Conservation (phyloP, 2,797 vertebrate genomes). For the Coccyzus lansbergi region DNA sequence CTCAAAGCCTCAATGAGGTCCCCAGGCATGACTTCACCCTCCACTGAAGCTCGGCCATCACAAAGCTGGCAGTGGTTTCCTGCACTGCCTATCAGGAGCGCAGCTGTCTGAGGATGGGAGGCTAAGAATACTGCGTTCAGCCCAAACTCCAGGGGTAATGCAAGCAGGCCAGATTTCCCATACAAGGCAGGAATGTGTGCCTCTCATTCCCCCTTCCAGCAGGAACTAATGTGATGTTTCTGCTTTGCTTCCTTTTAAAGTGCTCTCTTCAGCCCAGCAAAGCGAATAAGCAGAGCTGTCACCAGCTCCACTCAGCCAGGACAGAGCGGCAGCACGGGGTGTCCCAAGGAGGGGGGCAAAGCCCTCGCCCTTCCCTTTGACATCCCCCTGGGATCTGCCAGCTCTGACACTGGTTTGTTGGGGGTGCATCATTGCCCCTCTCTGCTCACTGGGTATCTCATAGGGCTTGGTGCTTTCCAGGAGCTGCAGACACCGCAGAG, state of each 20-base stretch:
- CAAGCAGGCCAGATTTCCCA: constrained; percentile 46
- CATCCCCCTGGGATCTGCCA: rapidly evolving
- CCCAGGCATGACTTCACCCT: not conserved
- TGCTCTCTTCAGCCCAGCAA: not conserved
- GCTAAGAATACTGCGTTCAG: not conserved
- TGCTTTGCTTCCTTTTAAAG: constrained; percentile 66
- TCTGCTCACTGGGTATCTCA: not conserved
- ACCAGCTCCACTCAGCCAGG: not conserved
- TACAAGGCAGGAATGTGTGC: constrained; percentile 30
- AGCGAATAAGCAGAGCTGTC: not conserved
- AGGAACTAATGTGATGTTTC: not conserved
- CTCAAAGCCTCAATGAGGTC: rapidly evolving
- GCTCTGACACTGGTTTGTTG: not conserved
- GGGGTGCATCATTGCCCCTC: not conserved
- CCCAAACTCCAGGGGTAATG: constrained; percentile 35
- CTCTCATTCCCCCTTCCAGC: constrained; percentile 1
- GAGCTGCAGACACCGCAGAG: not conserved
- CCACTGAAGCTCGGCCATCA: not conserved
- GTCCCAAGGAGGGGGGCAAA: not conserved
- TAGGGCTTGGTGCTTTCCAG: rapidly evolving
- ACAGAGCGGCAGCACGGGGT: not conserved
- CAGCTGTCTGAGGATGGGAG: not conserved
- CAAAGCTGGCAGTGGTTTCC: not conserved
- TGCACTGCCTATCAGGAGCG: not conserved
- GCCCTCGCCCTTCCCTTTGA: not conserved